Evolutionary conservation across 2,888 invertebrate genomes (phyloP).

Genomic region (Pyrrhia umbra): DNA sequence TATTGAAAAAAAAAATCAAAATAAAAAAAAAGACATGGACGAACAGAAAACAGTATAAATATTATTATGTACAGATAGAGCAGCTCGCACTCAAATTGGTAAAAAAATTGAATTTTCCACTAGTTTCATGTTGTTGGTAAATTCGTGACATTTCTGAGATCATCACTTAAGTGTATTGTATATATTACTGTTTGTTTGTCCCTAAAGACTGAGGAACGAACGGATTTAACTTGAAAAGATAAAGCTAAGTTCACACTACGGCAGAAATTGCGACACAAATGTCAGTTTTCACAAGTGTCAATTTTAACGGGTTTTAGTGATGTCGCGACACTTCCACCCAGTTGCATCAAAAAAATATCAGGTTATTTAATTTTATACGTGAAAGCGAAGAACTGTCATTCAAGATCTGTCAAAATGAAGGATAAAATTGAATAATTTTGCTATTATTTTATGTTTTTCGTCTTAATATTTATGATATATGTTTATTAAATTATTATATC

Average conservation of each 20-base stretch:
- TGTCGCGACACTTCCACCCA: no score
- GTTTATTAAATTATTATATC: no score
- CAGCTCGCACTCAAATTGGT: slow-evolving; percentile 59
- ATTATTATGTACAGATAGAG: slow-evolving; percentile 76
- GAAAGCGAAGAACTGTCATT: no score
- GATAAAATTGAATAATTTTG: no score
- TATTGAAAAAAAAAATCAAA: slow-evolving; percentile 46
- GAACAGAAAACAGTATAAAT: slow-evolving; percentile 71
- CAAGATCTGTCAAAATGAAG: no score
- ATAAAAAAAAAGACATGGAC: slow-evolving; percentile 58
- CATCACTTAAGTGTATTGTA: not conserved
- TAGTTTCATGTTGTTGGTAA: slow-evolving; percentile 45
- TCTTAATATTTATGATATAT: no score
- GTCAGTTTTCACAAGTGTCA: no score
- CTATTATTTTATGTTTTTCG: no score
- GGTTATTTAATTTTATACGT: no score
- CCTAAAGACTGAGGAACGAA: no score
- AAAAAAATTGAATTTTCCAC: slow-evolving; percentile 53
- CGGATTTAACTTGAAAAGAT: not conserved
- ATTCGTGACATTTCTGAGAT: slow-evolving; percentile 26
- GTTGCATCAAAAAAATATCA: no score
- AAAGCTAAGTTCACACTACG: not conserved
- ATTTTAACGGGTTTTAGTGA: no score
- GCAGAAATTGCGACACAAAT: not conserved
- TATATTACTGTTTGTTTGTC: not conserved